phyloP scores from a whole-genome alignment of 37 sponge, comb jelly and placozoan genomes.

The Ianthella basta region DNA sequence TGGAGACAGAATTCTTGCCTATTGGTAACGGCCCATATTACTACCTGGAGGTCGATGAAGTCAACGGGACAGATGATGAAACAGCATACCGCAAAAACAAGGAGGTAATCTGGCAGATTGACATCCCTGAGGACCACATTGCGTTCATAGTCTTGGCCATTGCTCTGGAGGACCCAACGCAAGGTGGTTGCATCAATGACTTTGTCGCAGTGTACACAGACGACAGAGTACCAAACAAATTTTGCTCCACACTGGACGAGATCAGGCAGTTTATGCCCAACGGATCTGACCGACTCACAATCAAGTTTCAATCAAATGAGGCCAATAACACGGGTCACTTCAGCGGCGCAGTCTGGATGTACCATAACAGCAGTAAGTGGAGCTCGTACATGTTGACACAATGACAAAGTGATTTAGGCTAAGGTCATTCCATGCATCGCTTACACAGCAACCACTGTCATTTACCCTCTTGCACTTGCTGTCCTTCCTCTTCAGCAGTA shows the following conservation, averaged over 20 bases:
- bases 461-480: neutral
- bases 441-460: no score
- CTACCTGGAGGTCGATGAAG: no score
- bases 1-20: no score
- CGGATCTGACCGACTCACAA: neutral
- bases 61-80: neutral
- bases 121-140: neutral
- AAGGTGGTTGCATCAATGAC: neutral
- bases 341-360: neutral
- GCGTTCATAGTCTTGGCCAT: neutral
- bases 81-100: neutral
- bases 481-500: neutral
- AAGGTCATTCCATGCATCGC: no score
- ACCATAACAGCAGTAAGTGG: neutral
- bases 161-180: neutral
- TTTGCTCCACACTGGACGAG: slow-evolving; percentile 11
- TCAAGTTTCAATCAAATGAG: slow-evolving; percentile 13
- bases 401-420: no score
- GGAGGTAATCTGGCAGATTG: slow-evolving; percentile 10
- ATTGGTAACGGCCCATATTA: no score
- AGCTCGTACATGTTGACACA: no score
- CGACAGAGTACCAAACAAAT: neutral
- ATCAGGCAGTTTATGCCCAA: neutral
- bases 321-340: neutral
- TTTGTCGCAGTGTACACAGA: slow-evolving; percentile 7